A percentile compares a stretch with the other conserved stretches of the same genome.
These are phyloP conservation scores for Gila orcuttii DNA, from an alignment of 2,113 vertebrate species.

Conservation along the genomic window DNA sequence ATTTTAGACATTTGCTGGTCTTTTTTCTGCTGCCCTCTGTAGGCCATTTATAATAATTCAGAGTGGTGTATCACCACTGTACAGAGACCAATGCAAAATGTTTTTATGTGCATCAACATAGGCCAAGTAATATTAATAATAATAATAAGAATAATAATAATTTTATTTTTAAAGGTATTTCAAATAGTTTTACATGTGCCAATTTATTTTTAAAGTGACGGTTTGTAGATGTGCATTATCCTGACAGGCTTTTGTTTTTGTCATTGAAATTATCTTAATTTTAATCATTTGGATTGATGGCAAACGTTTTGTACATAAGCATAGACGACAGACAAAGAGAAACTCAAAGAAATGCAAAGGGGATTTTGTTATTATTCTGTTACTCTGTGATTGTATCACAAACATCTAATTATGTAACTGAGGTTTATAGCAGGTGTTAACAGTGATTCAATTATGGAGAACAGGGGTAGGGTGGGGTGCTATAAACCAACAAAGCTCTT, in stretches of 20 bases:
- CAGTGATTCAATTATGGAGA: too few relatives aligned
- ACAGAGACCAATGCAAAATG: background rate
- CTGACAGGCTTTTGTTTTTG: background rate
- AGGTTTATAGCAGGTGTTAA: too few relatives aligned
- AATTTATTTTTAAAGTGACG: background rate
- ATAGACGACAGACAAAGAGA: background rate
- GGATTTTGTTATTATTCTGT: too few relatives aligned
- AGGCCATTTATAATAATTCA: too few relatives aligned
- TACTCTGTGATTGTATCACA: too few relatives aligned
- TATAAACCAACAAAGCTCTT: too few relatives aligned
- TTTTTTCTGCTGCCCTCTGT: background rate
- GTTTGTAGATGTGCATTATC: background rate
- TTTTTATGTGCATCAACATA: background rate
- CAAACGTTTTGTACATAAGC: background rate
- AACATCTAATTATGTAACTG: too few relatives aligned
- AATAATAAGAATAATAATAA: background rate
- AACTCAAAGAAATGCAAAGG: background rate
- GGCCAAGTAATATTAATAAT: too few relatives aligned
- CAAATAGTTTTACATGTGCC: background rate
- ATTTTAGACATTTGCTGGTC: background rate
- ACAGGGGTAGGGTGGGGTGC: too few relatives aligned
- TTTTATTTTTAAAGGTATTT: background rate
- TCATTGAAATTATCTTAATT: background rate
- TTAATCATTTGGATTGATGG: background rate
- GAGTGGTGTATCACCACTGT: too few relatives aligned